Evolutionary conservation across 53 echinoderm and acorn worm species (phyloP).

Genomic region (Crossaster papposus): DNA sequence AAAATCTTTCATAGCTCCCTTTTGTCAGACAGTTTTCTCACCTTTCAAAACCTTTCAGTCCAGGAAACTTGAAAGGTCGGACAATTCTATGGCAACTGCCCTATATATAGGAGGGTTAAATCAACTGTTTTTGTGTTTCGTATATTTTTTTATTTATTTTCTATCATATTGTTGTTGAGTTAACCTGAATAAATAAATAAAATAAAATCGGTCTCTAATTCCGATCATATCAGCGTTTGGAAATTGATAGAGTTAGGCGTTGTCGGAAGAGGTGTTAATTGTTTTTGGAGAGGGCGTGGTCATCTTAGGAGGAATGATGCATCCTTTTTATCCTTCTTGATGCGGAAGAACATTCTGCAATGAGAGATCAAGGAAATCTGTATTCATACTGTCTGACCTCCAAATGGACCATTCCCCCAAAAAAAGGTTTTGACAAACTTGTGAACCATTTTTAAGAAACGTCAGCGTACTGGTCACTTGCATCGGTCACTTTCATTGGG

Average conservation of each 20-base stretch:
- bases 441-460: too few relatives aligned
- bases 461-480: background rate
- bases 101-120: too few relatives aligned
- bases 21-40: too few relatives aligned
- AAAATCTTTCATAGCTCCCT: too few relatives aligned
- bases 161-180: too few relatives aligned
- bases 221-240: background rate
- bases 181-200: too few relatives aligned
- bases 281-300: background rate
- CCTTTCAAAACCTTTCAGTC: too few relatives aligned
- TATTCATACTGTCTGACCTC: conserved; percentile 47
- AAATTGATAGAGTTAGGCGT: background rate
- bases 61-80: too few relatives aligned
- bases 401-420: background rate
- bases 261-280: background rate
- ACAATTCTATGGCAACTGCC: too few relatives aligned
- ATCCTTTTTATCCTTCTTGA: conserved; percentile 39
- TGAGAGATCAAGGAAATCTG: conserved; percentile 44
- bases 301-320: conserved; percentile 46
- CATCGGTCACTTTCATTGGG: background rate
- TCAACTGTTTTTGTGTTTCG: too few relatives aligned
- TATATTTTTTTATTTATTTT: too few relatives aligned
- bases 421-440: background rate
- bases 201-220: too few relatives aligned
- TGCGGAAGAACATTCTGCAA: background rate